Evolutionary conservation across 1,140 invertebrate species (phyloP).

Genomic region (Apolygus lucorum): DNA sequence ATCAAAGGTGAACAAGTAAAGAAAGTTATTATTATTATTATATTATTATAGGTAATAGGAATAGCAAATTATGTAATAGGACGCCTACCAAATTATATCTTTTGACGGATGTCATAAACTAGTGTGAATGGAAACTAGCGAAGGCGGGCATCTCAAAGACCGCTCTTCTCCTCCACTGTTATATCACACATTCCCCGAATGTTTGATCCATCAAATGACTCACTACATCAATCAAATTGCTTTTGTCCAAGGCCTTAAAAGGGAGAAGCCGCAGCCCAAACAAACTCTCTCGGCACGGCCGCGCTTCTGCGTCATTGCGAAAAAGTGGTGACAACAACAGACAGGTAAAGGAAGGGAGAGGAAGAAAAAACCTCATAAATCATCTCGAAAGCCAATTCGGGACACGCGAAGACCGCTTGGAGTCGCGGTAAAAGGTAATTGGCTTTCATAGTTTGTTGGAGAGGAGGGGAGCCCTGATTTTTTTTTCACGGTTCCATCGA

Average conservation of each 20-base stretch:
- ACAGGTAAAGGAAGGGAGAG: not conserved
- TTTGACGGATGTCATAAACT: too few relatives aligned
- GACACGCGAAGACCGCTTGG: not conserved
- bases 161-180: not conserved
- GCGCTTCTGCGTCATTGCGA: not conserved
- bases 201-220: slow-evolving; percentile 15
- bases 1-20: too few relatives aligned
- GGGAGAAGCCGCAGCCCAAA: not conserved
- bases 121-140: too few relatives aligned
- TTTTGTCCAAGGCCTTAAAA: slow-evolving; percentile 4
- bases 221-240: slow-evolving; percentile 7
- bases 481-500: too few relatives aligned
- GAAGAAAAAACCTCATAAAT: not conserved
- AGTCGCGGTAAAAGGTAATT: not conserved
- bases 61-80: too few relatives aligned
- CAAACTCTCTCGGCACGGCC: not conserved
- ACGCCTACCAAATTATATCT: too few relatives aligned
- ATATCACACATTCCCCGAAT: slow-evolving; percentile 5
- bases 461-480: not conserved
- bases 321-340: slow-evolving; percentile 2
- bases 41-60: too few relatives aligned
- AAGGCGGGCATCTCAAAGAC: too few relatives aligned
- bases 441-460: not conserved
- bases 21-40: too few relatives aligned
- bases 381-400: not conserved